A percentile compares a stretch with the other conserved stretches of the same genome.
These are phyloP conservation scores for Athrips mouffetella DNA, from an alignment of 2,888 invertebrate species.

Conservation along the genomic window DNA sequence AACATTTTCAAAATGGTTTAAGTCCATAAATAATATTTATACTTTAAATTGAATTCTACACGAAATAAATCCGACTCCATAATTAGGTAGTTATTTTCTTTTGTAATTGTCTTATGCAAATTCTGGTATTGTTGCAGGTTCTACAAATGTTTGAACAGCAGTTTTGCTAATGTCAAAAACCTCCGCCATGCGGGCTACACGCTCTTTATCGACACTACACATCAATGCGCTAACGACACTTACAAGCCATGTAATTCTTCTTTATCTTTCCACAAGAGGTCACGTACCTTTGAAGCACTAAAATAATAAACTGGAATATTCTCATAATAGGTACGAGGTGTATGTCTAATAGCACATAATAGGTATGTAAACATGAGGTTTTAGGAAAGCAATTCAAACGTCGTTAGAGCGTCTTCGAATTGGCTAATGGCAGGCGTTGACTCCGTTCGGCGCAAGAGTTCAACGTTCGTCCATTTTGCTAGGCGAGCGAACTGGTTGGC, in stretches of 20 bases:
- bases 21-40: no score
- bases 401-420: constrained; percentile 53
- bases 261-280: constrained; percentile 7
- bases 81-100: neutral
- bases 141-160: constrained; percentile 11
- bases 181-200: constrained; percentile 50
- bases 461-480: constrained; percentile 66
- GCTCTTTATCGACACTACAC: constrained; percentile 36
- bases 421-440: constrained; percentile 67
- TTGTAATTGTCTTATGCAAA: neutral
- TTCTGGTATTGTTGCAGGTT: constrained; percentile 1
- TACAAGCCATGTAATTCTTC: neutral
- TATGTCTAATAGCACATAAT: constrained; percentile 4
- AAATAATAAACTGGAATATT: neutral
- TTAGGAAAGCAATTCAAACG: constrained; percentile 42
- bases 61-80: neutral
- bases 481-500: constrained; percentile 32
- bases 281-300: neutral
- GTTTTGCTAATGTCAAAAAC: constrained; percentile 45
- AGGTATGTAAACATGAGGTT: constrained; percentile 1
- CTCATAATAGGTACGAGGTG: neutral
- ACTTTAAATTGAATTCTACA: neutral
- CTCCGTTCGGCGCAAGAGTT: constrained; percentile 66
- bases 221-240: constrained; percentile 21
- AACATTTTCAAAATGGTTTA: no score